Conservation (phyloP, 2,888 invertebrate species). For the Agrochola lota region DNA sequence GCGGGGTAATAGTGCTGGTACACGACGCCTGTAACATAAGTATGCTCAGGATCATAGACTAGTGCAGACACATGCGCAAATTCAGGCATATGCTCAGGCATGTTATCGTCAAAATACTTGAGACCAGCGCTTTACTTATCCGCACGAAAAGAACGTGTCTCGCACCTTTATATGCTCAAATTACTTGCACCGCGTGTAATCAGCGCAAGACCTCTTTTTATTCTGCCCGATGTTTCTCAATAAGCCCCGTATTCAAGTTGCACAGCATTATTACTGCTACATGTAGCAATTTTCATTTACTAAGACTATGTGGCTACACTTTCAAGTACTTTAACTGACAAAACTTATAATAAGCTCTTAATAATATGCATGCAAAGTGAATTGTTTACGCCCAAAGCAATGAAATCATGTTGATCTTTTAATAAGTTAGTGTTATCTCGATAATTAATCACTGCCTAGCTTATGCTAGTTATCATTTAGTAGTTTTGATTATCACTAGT, state of each 20-base stretch:
- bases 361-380: constrained; percentile 16
- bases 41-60: too few species aligned
- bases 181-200: neutral
- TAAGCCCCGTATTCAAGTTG: neutral
- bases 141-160: neutral
- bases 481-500: constrained; percentile 6
- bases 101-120: neutral
- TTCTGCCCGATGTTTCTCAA: constrained; percentile 15
- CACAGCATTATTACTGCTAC: neutral
- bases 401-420: constrained; percentile 33
- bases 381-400: constrained; percentile 29
- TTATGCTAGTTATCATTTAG: neutral
- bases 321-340: constrained; percentile 12
- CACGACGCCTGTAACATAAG: too few species aligned
- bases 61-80: neutral
- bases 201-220: constrained; percentile 1
- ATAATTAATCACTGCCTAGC: neutral
- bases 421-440: neutral
- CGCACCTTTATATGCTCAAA: neutral
- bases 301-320: neutral
- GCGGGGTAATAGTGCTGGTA: too few species aligned
- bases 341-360: neutral
- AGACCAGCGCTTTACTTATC: neutral
- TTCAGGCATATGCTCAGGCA: neutral
- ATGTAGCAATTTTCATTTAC: neutral